phyloP scores from a whole-genome alignment of 2,888 invertebrate species.

The Gastracanthus pulcherrimus region DNA sequence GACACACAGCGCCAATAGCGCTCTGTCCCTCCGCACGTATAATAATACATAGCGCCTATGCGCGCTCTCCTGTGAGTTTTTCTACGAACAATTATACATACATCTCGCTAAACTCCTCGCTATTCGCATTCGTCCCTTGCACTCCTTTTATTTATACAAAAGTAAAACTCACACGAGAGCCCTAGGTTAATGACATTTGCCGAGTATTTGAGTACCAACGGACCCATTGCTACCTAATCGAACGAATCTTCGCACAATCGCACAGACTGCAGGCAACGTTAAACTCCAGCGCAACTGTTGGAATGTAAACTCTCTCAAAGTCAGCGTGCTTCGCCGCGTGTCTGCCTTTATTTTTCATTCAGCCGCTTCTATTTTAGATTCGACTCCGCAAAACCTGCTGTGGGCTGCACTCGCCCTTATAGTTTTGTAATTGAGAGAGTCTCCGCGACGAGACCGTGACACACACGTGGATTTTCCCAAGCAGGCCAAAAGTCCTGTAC shows the following conservation, averaged over 20 bases:
- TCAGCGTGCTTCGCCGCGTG: background rate
- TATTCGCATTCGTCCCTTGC: background rate
- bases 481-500: no score
- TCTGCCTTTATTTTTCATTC: background rate
- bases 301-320: no score
- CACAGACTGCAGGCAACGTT: no score
- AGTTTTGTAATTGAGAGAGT: no score
- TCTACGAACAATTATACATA: background rate
- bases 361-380: background rate
- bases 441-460: background rate
- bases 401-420: no score
- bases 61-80: background rate
- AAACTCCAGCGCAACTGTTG: no score
- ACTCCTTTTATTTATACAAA: background rate
- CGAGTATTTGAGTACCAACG: no score
- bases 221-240: no score
- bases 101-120: background rate
- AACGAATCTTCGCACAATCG: no score
- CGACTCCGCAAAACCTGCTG: background rate
- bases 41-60: background rate
- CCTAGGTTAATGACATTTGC: slow-evolving; percentile 1
- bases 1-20: background rate
- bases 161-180: slow-evolving; percentile 19
- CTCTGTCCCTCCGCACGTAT: background rate
- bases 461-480: background rate